Percentiles rank a stretch among this genome's conserved stretches.
phyloP scores from a whole-genome alignment of 2,888 invertebrate genomes.

The Ferrisia virgata region DNA sequence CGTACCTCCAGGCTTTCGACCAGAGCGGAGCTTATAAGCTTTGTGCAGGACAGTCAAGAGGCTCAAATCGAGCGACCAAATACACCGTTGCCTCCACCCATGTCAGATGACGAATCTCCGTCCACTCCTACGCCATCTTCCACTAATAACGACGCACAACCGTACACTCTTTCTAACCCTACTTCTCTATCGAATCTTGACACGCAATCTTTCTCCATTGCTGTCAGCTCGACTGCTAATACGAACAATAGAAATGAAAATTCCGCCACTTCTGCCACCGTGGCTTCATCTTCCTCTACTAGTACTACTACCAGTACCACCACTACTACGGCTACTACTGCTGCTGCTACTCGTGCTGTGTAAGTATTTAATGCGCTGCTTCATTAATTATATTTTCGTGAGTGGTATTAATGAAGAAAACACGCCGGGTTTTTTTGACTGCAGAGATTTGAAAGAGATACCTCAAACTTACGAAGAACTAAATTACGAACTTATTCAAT shows the following conservation, averaged over 20 bases:
- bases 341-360: not conserved
- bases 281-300: no score
- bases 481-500: slow-evolving; percentile 54
- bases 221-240: not conserved
- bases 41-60: not conserved
- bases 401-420: no score
- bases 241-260: not conserved
- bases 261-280: no score
- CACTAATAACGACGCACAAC: not conserved
- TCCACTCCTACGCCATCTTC: not conserved
- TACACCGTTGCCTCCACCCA: slow-evolving; percentile 23
- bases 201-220: not conserved
- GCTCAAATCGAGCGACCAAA: not conserved
- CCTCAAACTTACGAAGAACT: slow-evolving; percentile 47
- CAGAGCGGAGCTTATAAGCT: not conserved
- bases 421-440: not conserved
- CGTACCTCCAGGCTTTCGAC: not conserved
- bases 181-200: not conserved
- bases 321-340: no score
- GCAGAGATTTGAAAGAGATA: slow-evolving; percentile 35
- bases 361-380: not conserved
- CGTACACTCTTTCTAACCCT: not conserved
- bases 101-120: slow-evolving; percentile 28
- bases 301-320: not conserved
- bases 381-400: no score